These are phyloP conservation scores for Phyllopteryx taeniolatus DNA, from an alignment of 2,113 vertebrate species.

Conservation along the genomic window DNA sequence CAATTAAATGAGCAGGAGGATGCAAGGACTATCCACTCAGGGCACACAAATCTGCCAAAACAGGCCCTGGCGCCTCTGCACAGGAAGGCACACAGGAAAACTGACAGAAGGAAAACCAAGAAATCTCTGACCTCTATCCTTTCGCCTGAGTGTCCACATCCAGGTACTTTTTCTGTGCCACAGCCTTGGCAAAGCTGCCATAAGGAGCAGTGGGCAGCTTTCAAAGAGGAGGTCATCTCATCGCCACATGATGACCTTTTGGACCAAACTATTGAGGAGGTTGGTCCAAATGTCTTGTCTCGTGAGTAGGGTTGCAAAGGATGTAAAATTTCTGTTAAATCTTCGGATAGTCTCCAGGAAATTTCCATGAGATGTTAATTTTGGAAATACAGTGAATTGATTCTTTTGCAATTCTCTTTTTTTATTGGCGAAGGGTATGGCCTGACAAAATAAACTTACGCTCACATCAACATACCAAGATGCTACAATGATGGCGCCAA, in stretches of 20 bases:
- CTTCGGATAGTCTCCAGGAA: neutral
- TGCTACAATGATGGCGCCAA: no score
- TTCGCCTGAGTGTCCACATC: neutral
- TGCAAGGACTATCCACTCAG: neutral
- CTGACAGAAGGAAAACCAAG: constrained; percentile 60
- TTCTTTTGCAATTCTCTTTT: neutral
- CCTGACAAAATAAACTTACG: no score
- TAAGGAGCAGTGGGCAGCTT: constrained; percentile 28
- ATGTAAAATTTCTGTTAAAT: neutral
- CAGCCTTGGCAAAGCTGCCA: constrained; percentile 39
- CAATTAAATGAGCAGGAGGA: constrained; percentile 15
- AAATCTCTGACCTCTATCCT: constrained; percentile 23
- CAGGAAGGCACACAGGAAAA: constrained; percentile 74
- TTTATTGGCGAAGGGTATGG: no score
- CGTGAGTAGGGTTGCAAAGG: neutral
- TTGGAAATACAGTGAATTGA: neutral
- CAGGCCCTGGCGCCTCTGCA: constrained; percentile 24
- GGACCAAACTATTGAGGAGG: constrained; percentile 74
- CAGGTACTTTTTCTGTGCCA: neutral
- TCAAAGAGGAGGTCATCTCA: constrained; percentile 43
- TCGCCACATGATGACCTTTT: constrained; percentile 40
- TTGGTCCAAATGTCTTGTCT: neutral
- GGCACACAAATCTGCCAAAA: neutral
- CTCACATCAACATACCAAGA: no score
- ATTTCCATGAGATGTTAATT: neutral